phyloP scores from a whole-genome alignment of 2,888 invertebrate species.

The Gastrophysa polygoni region DNA sequence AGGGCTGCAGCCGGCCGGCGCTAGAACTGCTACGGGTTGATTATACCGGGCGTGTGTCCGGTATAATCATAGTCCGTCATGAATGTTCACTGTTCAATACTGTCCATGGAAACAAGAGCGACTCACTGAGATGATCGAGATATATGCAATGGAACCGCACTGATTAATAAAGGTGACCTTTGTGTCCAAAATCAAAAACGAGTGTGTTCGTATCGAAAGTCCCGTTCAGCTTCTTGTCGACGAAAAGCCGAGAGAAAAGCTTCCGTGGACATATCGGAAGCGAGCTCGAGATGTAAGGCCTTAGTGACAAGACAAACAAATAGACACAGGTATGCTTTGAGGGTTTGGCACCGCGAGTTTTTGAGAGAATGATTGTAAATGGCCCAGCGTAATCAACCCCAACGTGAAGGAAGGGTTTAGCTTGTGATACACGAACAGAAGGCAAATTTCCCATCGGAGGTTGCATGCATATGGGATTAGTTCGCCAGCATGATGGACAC shows the following conservation, averaged over 20 bases:
- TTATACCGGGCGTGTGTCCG: too few species aligned
- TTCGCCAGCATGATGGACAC: conserved; percentile 19
- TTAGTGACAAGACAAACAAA: conserved; percentile 42
- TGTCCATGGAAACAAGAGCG: too few species aligned
- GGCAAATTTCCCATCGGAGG: conserved; percentile 45
- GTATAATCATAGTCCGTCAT: too few species aligned
- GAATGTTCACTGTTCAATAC: too few species aligned
- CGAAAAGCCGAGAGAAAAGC: conserved; percentile 33
- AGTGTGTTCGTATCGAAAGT: too few species aligned
- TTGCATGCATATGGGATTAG: conserved; percentile 20
- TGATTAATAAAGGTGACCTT: too few species aligned
- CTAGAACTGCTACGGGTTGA: too few species aligned
- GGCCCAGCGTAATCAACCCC: conserved; percentile 31
- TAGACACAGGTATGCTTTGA: conserved; percentile 29
- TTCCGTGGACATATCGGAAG: conserved; percentile 36
- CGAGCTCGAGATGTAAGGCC: conserved; percentile 44
- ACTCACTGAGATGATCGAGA: too few species aligned
- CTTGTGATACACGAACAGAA: conserved; percentile 24
- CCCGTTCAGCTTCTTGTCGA: too few species aligned
- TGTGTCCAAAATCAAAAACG: too few species aligned
- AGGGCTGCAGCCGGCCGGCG: too few species aligned
- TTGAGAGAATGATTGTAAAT: conserved; percentile 20
- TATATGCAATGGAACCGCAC: too few species aligned
- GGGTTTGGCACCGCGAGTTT: conserved; percentile 28
- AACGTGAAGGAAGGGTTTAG: conserved; percentile 27